These are phyloP conservation scores for Petrosia ficiformis DNA, from an alignment of 37 sponge, comb jelly and placozoan genomes.

Conservation along the genomic window DNA sequence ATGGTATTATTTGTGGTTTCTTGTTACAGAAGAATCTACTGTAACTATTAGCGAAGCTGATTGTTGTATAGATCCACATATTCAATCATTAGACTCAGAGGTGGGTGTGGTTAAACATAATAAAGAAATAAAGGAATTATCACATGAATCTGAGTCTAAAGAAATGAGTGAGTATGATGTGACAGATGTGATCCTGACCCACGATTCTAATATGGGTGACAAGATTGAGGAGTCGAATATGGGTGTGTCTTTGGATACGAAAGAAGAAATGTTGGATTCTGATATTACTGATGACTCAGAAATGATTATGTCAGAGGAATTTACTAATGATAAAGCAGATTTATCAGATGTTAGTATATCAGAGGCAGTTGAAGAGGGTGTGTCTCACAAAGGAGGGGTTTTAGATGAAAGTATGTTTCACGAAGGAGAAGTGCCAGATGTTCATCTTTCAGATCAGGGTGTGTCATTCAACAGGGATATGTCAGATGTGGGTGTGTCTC, in stretches of 20 bases:
- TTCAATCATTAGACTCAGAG: neutral
- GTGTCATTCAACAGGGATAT: too few relatives aligned
- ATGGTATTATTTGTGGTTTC: too few relatives aligned
- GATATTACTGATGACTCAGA: neutral
- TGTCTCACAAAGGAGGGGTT: too few relatives aligned
- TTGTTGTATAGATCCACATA: neutral
- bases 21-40: neutral
- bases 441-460: too few relatives aligned
- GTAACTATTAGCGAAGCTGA: neutral
- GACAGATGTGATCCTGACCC: neutral
- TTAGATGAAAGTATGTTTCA: neutral
- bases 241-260: neutral
- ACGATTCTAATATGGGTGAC: neutral
- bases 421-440: slow-evolving; percentile 15
- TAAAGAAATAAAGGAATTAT: neutral
- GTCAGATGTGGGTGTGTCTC: too few relatives aligned
- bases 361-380: too few relatives aligned
- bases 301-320: neutral
- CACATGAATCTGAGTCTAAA: slow-evolving; percentile 13
- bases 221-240: neutral
- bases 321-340: too few relatives aligned
- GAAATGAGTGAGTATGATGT: neutral
- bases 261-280: neutral
- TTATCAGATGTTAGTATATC: too few relatives aligned
- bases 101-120: neutral